Base-by-base conservation (phyloP, 2,113 vertebrate species). In the Psittacula cyanocephala region DNA sequence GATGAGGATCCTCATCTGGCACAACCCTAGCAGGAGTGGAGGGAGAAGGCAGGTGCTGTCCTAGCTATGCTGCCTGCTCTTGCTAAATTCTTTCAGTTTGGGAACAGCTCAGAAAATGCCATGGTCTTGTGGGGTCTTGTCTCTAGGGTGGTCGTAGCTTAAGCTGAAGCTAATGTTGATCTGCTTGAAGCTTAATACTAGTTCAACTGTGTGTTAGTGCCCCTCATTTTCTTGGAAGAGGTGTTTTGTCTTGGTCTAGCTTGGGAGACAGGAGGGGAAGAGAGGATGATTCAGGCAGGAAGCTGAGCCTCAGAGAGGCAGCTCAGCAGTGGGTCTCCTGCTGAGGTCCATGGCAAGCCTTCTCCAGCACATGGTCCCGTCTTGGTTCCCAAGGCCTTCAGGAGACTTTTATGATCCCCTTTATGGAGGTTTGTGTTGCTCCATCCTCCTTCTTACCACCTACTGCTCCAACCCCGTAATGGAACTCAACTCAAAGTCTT, bases 401-500 rank as follows among this genome's bases (percentile, higher is more conserved):
- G 33, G 20, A 39, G 46, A 37, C n/a, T 81, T 77, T 19, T 43
- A 4, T 47, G 31, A 44, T 68, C 15, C 11, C 29, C 20, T 33
- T 7, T 62, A 17, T 37, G 17, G n/a, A 68, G 27, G 22, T 72
- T 62, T 52, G 41, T 41, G 53, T 50, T 53, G 41, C 47, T 67
- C 15, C 2, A 0, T 71, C 31, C 13, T 52, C 27, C 19, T 37
- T 49, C 22, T 22, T 59, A 3, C 25, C 13, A 25, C 11, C 25
- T 55, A 14, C 13, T 57, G 24, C 47, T 85, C 28, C 37, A 52
- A 8, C 7, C 10, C 4, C 0, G 0, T 53, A 67, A 72, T n/a
- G 53, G 47, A 81, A 55, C 35, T 65, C 0, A 1, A 17, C 6
- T 17, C 0, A 3, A 3, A 4, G 3, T 65, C 23, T 53, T 77